phyloP scores from a whole-genome alignment of 2,888 invertebrate species.

The Caenorhabditis becei region DNA sequence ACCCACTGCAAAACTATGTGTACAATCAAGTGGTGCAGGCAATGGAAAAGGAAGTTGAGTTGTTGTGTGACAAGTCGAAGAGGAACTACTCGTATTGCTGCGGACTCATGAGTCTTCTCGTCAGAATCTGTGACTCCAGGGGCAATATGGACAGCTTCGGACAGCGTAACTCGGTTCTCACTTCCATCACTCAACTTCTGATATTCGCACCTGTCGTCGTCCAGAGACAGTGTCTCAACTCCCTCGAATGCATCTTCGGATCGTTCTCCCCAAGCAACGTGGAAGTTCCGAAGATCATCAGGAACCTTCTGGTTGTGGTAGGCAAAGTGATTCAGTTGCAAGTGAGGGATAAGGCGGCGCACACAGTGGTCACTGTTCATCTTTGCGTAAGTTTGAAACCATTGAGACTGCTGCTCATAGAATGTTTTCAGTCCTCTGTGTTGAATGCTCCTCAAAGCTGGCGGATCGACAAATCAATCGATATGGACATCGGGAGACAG shows the following conservation, averaged over 20 bases:
- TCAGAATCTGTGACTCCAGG: conserved; percentile 83
- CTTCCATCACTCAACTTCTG: conserved; percentile 77
- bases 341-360: conserved; percentile 76
- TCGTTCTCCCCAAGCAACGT: conserved; percentile 74
- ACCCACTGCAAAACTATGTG: conserved; percentile 80
- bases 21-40: conserved; percentile 80
- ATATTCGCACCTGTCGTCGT: conserved; percentile 79
- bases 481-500: conserved; percentile 72
- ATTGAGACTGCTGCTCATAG: too few relatives aligned
- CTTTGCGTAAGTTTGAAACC: conserved; percentile 68
- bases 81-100: conserved; percentile 80
- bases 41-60: conserved; percentile 77
- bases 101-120: conserved; percentile 78
- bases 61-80: conserved; percentile 75
- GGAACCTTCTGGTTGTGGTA: conserved; percentile 76
- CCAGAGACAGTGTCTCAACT: conserved; percentile 78
- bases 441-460: conserved; percentile 74
- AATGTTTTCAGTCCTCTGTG: conserved; percentile 72
- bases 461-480: conserved; percentile 72
- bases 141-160: conserved; percentile 86
- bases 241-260: conserved; percentile 75
- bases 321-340: conserved; percentile 79
- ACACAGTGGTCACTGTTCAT: conserved; percentile 71
- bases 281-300: conserved; percentile 71
- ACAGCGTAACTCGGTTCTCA: conserved; percentile 68